Percentiles rank a stretch among this genome's conserved stretches.
phyloP scores from a whole-genome alignment of 2,797 vertebrate genomes.

The Phrynocephalus guinanensis region DNA sequence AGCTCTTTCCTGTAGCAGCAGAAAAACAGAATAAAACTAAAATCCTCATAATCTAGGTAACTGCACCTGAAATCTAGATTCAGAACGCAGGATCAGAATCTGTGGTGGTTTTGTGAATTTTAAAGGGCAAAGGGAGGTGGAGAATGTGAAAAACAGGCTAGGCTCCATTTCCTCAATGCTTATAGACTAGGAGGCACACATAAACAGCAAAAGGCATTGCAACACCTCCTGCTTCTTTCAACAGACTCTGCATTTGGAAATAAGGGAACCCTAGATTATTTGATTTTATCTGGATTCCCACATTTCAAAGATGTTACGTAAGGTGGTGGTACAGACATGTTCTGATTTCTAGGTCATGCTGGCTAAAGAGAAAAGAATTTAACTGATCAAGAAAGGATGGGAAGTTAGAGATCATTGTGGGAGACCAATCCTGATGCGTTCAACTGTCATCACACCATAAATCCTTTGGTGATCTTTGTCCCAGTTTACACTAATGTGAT shows the following conservation, averaged over 20 bases:
- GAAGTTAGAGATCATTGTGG: not conserved
- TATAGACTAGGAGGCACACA: not conserved
- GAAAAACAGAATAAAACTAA: too few species aligned
- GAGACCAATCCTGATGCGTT: not conserved
- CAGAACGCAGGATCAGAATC: not conserved
- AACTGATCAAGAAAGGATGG: conserved; percentile 5
- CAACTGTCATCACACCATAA: conserved; percentile 2
- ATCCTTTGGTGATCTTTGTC: not conserved
- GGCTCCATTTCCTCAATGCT: not conserved
- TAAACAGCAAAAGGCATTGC: not conserved
- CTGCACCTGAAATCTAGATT: not conserved
- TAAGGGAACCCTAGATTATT: not conserved
- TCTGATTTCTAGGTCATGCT: conserved; percentile 22
- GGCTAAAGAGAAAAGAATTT: conserved; percentile 21
- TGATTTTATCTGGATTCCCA: not conserved
- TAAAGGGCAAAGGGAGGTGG: not conserved
- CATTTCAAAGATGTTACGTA: not conserved
- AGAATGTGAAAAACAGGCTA: not conserved
- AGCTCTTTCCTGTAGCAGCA: not conserved
- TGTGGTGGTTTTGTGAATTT: not conserved
- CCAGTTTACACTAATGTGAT: conserved; percentile 12
- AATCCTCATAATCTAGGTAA: too few species aligned
- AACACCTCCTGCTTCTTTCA: not conserved
- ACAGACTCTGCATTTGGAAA: not conserved
- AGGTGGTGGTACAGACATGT: not conserved